These are phyloP conservation scores for Chionoecetes opilio DNA, from an alignment of 1,140 invertebrate species.

Conservation along the genomic window DNA sequence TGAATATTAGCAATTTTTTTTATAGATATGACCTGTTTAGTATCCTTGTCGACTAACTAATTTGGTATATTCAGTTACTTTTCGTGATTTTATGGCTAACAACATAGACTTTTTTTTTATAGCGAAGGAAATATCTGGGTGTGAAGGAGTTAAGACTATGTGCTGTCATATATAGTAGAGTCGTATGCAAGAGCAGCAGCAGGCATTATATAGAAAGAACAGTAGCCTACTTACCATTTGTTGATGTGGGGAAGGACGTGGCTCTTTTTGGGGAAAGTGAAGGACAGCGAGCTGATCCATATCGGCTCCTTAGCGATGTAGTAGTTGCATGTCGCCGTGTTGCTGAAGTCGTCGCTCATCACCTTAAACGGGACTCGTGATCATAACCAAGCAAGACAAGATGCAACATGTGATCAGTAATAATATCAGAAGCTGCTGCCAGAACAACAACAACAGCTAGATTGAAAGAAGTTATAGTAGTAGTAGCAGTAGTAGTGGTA, in stretches of 20 bases:
- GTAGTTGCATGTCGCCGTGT: constrained; percentile 44
- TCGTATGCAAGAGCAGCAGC: background rate
- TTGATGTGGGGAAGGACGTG: background rate
- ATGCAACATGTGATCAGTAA: background rate
- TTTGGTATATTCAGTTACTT: no score
- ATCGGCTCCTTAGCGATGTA: constrained; percentile 58
- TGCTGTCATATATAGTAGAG: no score
- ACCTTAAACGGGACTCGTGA: no score
- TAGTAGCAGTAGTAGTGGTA: no score
- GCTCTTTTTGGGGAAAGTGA: constrained; percentile 47
- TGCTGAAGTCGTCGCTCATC: constrained; percentile 56
- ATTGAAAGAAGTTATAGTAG: background rate
- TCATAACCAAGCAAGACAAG: background rate
- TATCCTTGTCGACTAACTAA: no score
- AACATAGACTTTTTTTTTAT: no score
- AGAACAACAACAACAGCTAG: background rate
- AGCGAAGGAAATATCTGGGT: no score
- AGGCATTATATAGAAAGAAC: background rate
- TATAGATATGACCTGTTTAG: no score
- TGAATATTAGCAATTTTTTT: no score
- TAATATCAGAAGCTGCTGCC: background rate
- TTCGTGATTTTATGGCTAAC: no score
- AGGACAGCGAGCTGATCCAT: background rate
- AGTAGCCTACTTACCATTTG: constrained; percentile 3
- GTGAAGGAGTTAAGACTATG: no score